Percentiles rank a stretch among this genome's conserved stretches.
Conservation (phyloP, 2,888 invertebrate species). For the Deroplatys truncata region DNA sequence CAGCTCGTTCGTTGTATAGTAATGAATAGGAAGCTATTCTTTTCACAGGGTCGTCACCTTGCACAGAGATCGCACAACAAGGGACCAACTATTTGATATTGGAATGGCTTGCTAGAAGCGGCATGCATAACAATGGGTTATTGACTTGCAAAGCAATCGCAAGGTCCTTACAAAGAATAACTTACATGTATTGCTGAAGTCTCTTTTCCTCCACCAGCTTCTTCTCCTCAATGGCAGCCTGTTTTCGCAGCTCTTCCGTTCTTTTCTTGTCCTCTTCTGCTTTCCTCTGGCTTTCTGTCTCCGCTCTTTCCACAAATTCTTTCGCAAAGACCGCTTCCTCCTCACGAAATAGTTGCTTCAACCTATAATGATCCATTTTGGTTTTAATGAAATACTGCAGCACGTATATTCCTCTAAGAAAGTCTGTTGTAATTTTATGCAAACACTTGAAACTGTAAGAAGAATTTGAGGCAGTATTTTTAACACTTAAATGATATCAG, state of each 20-base stretch:
- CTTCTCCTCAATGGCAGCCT: conserved; percentile 2
- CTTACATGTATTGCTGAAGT: conserved; percentile 24
- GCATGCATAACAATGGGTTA: neutral
- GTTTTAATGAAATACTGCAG: neutral
- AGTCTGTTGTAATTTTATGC: neutral
- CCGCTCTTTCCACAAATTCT: neutral
- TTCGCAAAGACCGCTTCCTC: neutral
- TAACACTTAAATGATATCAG: too few relatives aligned
- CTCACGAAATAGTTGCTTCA: neutral
- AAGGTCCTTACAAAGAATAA: neutral
- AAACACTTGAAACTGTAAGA: too few relatives aligned
- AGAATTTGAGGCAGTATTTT: too few relatives aligned
- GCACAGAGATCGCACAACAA: neutral
- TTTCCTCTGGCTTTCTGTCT: neutral
- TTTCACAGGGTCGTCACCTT: neutral
- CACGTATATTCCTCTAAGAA: neutral
- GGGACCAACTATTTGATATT: neutral
- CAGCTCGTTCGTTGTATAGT: too few relatives aligned
- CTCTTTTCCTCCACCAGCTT: conserved; percentile 20
- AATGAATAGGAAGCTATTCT: too few relatives aligned
- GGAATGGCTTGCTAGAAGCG: neutral
- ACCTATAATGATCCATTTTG: neutral
- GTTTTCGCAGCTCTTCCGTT: conserved; percentile 4
- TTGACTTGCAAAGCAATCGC: neutral
- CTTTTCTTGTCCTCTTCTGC: neutral